These are phyloP conservation scores for Oxycera nigricornis DNA, from an alignment of 2,888 invertebrate genomes.

Conservation along the genomic window DNA sequence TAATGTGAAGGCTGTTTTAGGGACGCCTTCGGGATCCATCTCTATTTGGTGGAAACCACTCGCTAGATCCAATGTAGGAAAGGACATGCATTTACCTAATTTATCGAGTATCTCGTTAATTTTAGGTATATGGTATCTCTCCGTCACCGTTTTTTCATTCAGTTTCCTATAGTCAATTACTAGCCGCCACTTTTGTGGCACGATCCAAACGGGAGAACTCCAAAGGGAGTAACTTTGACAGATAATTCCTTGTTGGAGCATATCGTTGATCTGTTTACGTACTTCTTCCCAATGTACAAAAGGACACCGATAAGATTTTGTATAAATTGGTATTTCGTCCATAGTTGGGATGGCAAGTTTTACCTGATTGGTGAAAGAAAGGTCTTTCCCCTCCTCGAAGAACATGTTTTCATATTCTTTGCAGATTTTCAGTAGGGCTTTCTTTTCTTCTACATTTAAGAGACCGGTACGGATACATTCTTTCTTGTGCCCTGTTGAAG, in stretches of 20 bases:
- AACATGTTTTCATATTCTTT: conserved; percentile 26
- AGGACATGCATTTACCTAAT: conserved; percentile 44
- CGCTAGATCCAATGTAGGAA: background rate
- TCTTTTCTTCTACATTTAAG: conserved; percentile 3
- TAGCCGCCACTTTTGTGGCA: conserved; percentile 48
- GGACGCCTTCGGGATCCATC: background rate
- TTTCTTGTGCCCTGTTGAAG: background rate
- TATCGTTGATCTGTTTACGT: conserved; percentile 37
- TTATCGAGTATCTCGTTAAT: background rate
- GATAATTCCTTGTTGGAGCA: conserved; percentile 41
- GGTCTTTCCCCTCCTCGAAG: background rate
- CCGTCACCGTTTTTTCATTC: background rate
- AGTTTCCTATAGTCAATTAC: conserved; percentile 49
- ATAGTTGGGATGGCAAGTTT: conserved; percentile 14
- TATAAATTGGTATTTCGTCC: conserved; percentile 27
- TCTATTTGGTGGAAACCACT: background rate
- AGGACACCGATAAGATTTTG: conserved; percentile 22
- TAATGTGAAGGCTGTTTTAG: conserved; percentile 41
- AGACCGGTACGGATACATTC: background rate
- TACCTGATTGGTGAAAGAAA: conserved; percentile 3
- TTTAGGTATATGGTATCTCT: background rate
- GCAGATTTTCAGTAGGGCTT: background rate
- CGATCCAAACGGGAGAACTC: conserved; percentile 50
- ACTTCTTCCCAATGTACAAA: conserved; percentile 42
- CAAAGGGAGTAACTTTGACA: conserved; percentile 45